Percentiles rank a stretch among this genome's conserved stretches.
Conservation (phyloP, 2,888 invertebrate genomes). For the Mesoligia furuncula region DNA sequence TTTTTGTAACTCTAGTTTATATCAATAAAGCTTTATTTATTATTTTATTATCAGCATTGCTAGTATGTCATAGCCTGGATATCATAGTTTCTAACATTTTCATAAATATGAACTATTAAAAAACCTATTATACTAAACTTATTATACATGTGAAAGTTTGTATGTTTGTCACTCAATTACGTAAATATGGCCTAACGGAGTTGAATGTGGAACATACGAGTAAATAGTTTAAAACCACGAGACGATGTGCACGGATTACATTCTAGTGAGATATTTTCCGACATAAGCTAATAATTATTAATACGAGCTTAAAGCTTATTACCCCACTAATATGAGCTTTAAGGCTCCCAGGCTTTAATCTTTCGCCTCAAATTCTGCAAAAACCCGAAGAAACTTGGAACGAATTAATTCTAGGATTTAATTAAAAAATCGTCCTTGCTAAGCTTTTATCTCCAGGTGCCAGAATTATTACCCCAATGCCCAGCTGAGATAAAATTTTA, state of each 20-base stretch:
- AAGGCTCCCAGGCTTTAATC: not conserved
- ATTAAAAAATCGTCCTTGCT: slow-evolving; percentile 27
- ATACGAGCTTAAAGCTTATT: too few relatives aligned
- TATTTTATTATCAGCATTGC: not conserved
- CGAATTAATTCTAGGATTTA: slow-evolving; percentile 25
- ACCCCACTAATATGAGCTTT: not conserved
- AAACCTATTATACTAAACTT: too few relatives aligned
- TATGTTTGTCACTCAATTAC: too few relatives aligned
- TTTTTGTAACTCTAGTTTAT: too few relatives aligned
- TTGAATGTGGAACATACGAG: not conserved
- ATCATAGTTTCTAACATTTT: too few relatives aligned
- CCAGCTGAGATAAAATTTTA: slow-evolving; percentile 18
- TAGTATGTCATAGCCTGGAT: not conserved
- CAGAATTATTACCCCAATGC: slow-evolving; percentile 25
- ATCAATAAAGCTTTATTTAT: too few relatives aligned
- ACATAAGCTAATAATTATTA: not conserved
- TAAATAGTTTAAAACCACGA: not conserved
- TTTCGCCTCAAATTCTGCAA: not conserved
- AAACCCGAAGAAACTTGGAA: not conserved
- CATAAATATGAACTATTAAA: too few relatives aligned
- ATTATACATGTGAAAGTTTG: too few relatives aligned
- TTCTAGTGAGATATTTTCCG: too few relatives aligned
- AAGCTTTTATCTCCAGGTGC: slow-evolving; percentile 27
- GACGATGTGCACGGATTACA: too few relatives aligned
- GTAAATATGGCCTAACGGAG: too few relatives aligned